Base-by-base conservation (phyloP, 2,797 vertebrate species). In the Mycteria americana region DNA sequence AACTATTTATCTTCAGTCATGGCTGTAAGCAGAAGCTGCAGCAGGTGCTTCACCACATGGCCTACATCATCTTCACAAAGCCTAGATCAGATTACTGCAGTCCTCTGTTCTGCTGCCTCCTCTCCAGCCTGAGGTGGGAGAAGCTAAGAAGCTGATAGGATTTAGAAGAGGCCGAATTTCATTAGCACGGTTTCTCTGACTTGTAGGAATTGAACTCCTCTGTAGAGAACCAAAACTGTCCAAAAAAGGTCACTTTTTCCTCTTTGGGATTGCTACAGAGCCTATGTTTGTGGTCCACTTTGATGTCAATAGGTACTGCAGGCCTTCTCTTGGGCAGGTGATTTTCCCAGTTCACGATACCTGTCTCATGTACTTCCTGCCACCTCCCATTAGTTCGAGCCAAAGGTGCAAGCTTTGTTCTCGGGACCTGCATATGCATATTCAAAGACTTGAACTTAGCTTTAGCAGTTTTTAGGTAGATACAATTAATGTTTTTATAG, bases 361-460 rank as follows among this genome's bases (percentile, higher is more conserved):
- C 45, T 24, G 17, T 62, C n/a, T 65, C 23, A 8, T 11, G 18
- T 31, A 10, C 11, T 51, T 62, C 16, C 41, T 90, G 27, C 35
- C 17, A 13, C 18, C 22, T 76, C 17, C 57, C 17, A 3, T 18
- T 73, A 41, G 21, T 54, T 64, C 0, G 0, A 73, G n/a, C 9
- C 37, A 37, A 4, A 7, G 9, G 8, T 51, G 84, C 76, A 72
- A 8, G 10, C 54, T 86, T 75, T 45, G 4, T 67, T 84, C 67
- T 86, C 39, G 22, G 53, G 31, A 74, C 24, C n/a, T 78, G 46
- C 33, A 31, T 45, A 12, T 7, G 8, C 16, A 4, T 77, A 54
- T 74, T 67, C 46, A 43, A 22, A 75, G 13, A 48, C 39, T 65
- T 65, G 25, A 63, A n/a, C 19, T 48, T 56, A 65, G 48, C n/a